A percentile compares a stretch with the other conserved stretches of the same genome.
Evolutionary conservation across 2,113 vertebrate genomes (phyloP).

Genomic region (Podiceps cristatus): DNA sequence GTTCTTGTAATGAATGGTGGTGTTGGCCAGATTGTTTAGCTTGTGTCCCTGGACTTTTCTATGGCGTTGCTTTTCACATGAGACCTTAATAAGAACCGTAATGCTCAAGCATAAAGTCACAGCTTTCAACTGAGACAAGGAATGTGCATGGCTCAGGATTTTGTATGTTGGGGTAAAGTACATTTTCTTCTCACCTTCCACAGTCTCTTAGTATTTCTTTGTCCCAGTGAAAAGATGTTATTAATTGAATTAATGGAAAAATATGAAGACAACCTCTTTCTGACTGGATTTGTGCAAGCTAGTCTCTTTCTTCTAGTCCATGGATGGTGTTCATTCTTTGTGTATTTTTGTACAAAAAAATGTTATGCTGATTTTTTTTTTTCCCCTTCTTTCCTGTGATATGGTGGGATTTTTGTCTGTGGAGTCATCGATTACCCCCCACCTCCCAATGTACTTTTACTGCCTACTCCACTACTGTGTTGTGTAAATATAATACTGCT

Average conservation of each 20-base stretch:
- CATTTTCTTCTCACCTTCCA: neutral
- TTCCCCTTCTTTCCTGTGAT: neutral
- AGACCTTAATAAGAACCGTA: neutral
- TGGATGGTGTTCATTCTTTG: neutral
- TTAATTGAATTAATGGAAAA: slow-evolving; percentile 1
- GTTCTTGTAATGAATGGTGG: neutral
- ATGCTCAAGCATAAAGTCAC: neutral
- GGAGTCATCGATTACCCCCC: neutral
- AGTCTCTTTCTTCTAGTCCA: neutral
- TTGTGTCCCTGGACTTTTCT: neutral
- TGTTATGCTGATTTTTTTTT: neutral
- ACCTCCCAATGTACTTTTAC: neutral
- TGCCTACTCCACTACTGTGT: neutral
- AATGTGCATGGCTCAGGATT: neutral
- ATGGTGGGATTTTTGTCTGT: neutral
- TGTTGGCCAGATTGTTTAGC: neutral
- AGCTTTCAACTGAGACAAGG: neutral
- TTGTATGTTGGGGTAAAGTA: neutral
- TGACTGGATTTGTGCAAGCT: neutral
- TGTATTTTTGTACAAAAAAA: neutral
- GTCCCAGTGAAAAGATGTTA: neutral
- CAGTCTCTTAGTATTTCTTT: neutral
- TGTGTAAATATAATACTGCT: neutral
- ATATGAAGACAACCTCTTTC: neutral
- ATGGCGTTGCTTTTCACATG: neutral